Base-by-base conservation (phyloP, 1,140 invertebrate species). In the Calliphora vicina region DNA sequence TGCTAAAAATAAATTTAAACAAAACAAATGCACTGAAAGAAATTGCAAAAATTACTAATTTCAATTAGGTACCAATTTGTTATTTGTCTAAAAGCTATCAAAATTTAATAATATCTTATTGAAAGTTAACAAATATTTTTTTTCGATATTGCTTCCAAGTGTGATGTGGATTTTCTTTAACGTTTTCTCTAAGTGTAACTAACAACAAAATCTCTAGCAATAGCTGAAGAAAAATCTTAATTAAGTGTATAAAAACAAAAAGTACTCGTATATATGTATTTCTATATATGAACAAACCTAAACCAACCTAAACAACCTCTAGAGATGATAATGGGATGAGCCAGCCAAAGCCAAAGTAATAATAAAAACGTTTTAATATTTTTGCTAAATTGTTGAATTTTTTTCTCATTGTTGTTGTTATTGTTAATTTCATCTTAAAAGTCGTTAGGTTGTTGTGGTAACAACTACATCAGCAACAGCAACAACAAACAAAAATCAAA, bases 381-480 rank as follows among this genome's bases (percentile, higher is more conserved):
- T 57, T 57, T 57, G 50, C 15, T 17, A n/a, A 57, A 57, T 57
- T 57, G 17, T 57, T 15, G 50, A n/a, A n/a, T 57, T 57, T 9
- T 23, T 67, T 23, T 25, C n/a, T n/a, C n/a, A n/a, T 23, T 67
- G 61, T 23, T 67, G 61, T n/a, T 67, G 61, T 67, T 67, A 23
- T 67, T 67, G n/a, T 67, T 67, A 57, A 23, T 67, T 67, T 67
- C 20, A 67, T 23, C 61, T 67, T 67, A 20, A 57, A 67, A 67
- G 61, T 67, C 23, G 61, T 67, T 67, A 67, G 61, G 61, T 67
- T 57, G 50, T 57, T 67, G 61, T 67, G 61, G 61, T 67, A 67
- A 23, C 61, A 67, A 67, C 50, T 57, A 57, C 50, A n/a, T 13
- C 15, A 57, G 50, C 15, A 57, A 57, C 50, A 57, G n/a, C 15